Evolutionary conservation across 2,888 invertebrate species (phyloP).

Genomic region (Drosophila neotestacea): DNA sequence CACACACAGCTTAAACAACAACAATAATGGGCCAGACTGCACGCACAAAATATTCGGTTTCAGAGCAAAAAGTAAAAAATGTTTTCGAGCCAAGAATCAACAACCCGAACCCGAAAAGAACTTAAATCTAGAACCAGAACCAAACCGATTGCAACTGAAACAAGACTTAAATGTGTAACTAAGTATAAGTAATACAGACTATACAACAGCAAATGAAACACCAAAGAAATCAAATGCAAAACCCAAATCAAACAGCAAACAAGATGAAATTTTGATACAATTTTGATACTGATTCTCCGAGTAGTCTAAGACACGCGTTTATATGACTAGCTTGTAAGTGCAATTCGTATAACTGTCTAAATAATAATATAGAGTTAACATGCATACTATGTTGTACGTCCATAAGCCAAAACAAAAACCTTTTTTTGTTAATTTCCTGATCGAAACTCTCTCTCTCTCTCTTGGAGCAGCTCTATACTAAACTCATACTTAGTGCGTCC

Average conservation of each 20-base stretch:
- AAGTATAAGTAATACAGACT: conserved; percentile 34
- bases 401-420: conserved; percentile 37
- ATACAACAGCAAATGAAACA: conserved; percentile 38
- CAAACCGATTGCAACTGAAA: conserved; percentile 69
- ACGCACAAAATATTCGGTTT: conserved; percentile 64
- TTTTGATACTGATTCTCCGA: conserved; percentile 52
- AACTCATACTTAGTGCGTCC: conserved; percentile 11
- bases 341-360: conserved; percentile 35
- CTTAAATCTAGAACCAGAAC: conserved; percentile 48
- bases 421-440: conserved; percentile 22
- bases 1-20: conserved; percentile 9
- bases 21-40: conserved; percentile 58
- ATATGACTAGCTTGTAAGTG: conserved; percentile 60
- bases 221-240: conserved; percentile 44
- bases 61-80: conserved; percentile 28
- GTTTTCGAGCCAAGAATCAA: conserved; percentile 9
- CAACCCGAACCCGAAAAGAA: conserved; percentile 25
- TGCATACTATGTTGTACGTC: conserved; percentile 45
- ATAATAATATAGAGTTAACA: conserved; percentile 22
- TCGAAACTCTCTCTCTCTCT: background rate
- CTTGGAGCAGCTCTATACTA: conserved; percentile 14
- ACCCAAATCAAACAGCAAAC: conserved; percentile 26
- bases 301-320: conserved; percentile 33
- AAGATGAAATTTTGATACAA: conserved; percentile 65
- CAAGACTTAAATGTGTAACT: conserved; percentile 59